Evolutionary conservation across 2,888 invertebrate species (phyloP), one percentile per base, ranked within the genome.

Genomic region (Heliconius hortense): DNA sequence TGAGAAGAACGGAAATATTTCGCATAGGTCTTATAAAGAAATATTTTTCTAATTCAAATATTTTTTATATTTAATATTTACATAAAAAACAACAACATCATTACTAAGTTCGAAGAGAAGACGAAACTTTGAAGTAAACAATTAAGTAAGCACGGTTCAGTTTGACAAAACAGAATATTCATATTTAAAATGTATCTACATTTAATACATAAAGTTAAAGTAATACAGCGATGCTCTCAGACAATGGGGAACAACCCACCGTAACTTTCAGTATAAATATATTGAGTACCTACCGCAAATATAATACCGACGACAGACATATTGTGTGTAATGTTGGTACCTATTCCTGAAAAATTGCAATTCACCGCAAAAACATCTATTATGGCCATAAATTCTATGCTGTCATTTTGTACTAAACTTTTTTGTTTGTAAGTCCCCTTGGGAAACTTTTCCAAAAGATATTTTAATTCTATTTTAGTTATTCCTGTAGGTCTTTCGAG

Each of bases 211-310:
- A 74, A 73, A 71, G 71, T 69, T 31, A 73, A 78, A 78, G 78
- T 88, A 89, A 89, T 89, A 89, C 85, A 83, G 86, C 85, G 82
- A 84, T 86, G 87, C 88, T 87, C 85, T 90, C 89, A 90, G 90
- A 91, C 91, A 89, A 90, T 89, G 85, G 89, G 86, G 90, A 91
- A 91, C 84, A 90, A 90, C 85, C 84, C 81, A 85, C 86, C 85
- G 85, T 83, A 85, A 81, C 84, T 83, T 84, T 85, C 86, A 85
- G 84, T 82, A 86, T 88, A 89, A 90, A 90, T 90, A 88, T 91
- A 92, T 92, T 85, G 89, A 87, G 86, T 85, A 85, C 89, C 86
- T 85, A 85, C 89, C 86, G 81, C 83, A 83, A 82, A 84, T 82
- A 88, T 85, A 84, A 87, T 86, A 10, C 82, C 86, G 82, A 83